Base-by-base conservation (phyloP, 2,797 vertebrate genomes). In the Cercopithecus hamlyni region DNA sequence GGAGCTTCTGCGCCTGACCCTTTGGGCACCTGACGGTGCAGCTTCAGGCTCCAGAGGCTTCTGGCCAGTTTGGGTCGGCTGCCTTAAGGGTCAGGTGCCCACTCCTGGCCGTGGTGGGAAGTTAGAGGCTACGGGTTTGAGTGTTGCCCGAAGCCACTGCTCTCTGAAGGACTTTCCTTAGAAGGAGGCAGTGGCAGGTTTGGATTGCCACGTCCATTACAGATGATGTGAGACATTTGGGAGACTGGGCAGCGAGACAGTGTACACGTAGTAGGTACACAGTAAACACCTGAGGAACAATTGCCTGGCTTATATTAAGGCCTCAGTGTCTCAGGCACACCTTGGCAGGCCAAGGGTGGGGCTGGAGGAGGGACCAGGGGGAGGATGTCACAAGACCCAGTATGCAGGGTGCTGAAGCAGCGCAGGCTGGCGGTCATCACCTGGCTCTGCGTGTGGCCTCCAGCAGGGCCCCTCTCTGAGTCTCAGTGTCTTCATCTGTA, bases 231-330 rank as follows among this genome's bases (percentile, higher is more conserved):
- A 36, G 52, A 43, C 45, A 48, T 57, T 19, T 17, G 48, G 80
- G 30, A 73, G 75, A 61, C 41, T 36, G 5, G 22, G 36, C 27
- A 55, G 27, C 33, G 30, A 36, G 52, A 64, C 7, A 3, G 19
- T 13, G 9, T 85, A 33, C n/a, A 8, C 3, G 0, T 13, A 39
- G 86, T 36, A 61, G 11, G 5, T 41, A 17, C 4, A 1, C 11
- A 20, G 10, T 27, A 39, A 2, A 7, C 22, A 20, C 41, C 27
- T 4, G 2, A 7, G 41, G 57, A 19, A 43, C 82, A 52, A 2
- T 84, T 72, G 80, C 55, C 41, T 58, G 89, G 41, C 79, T 77
- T 36, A 27, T 19, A 30, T 19, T 55, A 43, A 94, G 79, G 58
- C n/a, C 13, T 77, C 30, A 2, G 24, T 8, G 36, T 70, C 82